Conservation (phyloP, 2,113 vertebrate genomes). For the Cyphotilapia sp. region DNA sequence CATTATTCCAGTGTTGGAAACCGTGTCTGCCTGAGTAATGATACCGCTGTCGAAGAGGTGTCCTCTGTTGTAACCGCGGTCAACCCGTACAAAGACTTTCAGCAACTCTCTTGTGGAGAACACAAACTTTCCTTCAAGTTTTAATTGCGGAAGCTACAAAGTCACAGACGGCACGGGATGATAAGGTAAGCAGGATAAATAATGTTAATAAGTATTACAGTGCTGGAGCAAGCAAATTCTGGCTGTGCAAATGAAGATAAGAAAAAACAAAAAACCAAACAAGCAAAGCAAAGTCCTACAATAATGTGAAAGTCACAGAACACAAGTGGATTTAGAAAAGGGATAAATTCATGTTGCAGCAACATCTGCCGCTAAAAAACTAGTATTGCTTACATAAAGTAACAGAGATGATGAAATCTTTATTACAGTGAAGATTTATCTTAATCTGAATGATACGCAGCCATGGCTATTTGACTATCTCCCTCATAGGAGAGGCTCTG, state of each 20-base stretch:
- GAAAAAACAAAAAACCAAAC: slow-evolving; percentile 2
- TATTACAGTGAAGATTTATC: not conserved
- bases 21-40: slow-evolving; percentile 15
- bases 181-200: slow-evolving; percentile 22
- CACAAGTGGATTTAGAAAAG: not conserved
- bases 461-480: not conserved
- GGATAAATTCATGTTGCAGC: not conserved
- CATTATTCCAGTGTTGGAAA: slow-evolving; percentile 6
- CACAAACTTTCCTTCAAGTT: slow-evolving; percentile 10
- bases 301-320: slow-evolving; percentile 22
- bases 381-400: not conserved
- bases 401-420: not conserved
- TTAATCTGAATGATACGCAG: not conserved
- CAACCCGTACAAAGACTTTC: slow-evolving; percentile 6
- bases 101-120: not conserved
- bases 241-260: slow-evolving; percentile 50
- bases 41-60: slow-evolving; percentile 5
- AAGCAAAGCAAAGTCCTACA: slow-evolving; percentile 9
- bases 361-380: not conserved
- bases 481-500: not conserved
- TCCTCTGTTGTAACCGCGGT: slow-evolving; percentile 5
- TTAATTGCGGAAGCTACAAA: slow-evolving; percentile 33
- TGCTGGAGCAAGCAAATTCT: not conserved
- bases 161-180: slow-evolving; percentile 7
- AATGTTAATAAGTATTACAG: slow-evolving; percentile 27